Conservation (phyloP, 2,888 invertebrate genomes). For the Amphipyra tragopoginis region DNA sequence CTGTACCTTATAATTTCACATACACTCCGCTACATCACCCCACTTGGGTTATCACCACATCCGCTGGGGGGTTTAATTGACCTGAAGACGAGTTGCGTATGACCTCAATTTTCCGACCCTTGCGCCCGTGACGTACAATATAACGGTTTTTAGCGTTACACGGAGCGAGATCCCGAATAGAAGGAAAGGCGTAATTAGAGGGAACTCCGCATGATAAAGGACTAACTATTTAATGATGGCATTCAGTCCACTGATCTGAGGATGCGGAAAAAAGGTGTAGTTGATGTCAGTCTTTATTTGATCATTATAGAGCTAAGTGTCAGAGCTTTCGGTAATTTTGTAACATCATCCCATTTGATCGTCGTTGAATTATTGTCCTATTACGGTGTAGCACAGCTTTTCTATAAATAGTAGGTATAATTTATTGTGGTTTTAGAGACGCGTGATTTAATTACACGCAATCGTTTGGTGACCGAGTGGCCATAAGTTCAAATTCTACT, state of each 20-base stretch:
- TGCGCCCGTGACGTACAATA: constrained; percentile 58
- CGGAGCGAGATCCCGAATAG: constrained; percentile 31
- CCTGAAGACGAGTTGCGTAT: constrained; percentile 75
- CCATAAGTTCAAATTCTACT: too few relatives aligned
- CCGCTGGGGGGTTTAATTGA: constrained; percentile 72
- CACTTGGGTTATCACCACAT: constrained; percentile 53
- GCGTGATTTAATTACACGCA: too few relatives aligned
- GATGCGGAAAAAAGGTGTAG: background rate
- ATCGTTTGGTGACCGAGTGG: too few relatives aligned
- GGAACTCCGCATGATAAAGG: constrained; percentile 15
- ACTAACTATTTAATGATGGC: constrained; percentile 27
- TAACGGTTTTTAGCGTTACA: constrained; percentile 67
- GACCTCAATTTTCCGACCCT: constrained; percentile 76
- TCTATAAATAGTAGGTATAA: too few relatives aligned
- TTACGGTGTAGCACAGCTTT: too few relatives aligned
- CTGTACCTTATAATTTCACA: background rate
- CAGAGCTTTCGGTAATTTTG: too few relatives aligned
- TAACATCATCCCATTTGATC: too few relatives aligned
- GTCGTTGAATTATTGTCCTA: too few relatives aligned
- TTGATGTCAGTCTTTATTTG: constrained; percentile 1
- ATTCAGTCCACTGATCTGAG: constrained; percentile 22
- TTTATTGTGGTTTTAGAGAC: too few relatives aligned
- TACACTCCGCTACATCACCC: constrained; percentile 42
- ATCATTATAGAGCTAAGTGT: constrained; percentile 13
- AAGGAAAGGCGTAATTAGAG: constrained; percentile 41